Evolutionary conservation across 2,888 invertebrate genomes (phyloP), one percentile per base, ranked within the genome.

Genomic region (Steromphala cineraria): DNA sequence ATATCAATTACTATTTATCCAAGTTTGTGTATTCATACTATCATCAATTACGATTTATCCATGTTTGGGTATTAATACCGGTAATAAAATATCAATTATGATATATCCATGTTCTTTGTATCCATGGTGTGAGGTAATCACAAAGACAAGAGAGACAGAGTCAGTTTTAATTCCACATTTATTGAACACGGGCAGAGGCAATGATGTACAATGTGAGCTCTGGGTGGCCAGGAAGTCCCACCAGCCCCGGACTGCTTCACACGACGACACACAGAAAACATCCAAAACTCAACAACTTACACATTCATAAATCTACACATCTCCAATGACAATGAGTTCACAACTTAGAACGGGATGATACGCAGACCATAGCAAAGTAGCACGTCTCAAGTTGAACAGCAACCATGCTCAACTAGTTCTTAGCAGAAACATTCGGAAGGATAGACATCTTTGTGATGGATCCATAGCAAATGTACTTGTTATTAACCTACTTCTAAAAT

Each of bases 301-400:
- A 71, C 71, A 71, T 71, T 71, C 71, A 71, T 71, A 71, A 56
- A 71, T 71, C 71, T 71, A 71, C 71, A 71, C 71, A 46, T 62
- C 28, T 28, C 62, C 24, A 62, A 71, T 71, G 71, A 71, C 71
- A 71, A 71, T 71, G 71, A 36, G 19, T 36, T 71, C 36, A 71
- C 71, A 71, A 71, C 71, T 71, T 36, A 71, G 40, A 71, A 71
- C 71, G 36, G 71, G 36, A 31, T 71, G 71, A 71, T 40, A 10
- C n/a, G 10, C n/a, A 31, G 71, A 40, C 71, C 71, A 71, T 19
- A 36, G 36, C 36, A 71, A 71, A 71, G 46, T 46, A 46, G 46
- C 5, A 8, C 1, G 10, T 8, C 1, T 10, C 10, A 46, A 46
- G 10, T 4, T 8, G 46, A 46, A 4, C n/a, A n/a, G n/a, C n/a